These are phyloP conservation scores for Drosophila sordidula DNA, from an alignment of 2,888 invertebrate genomes.

Conservation along the genomic window DNA sequence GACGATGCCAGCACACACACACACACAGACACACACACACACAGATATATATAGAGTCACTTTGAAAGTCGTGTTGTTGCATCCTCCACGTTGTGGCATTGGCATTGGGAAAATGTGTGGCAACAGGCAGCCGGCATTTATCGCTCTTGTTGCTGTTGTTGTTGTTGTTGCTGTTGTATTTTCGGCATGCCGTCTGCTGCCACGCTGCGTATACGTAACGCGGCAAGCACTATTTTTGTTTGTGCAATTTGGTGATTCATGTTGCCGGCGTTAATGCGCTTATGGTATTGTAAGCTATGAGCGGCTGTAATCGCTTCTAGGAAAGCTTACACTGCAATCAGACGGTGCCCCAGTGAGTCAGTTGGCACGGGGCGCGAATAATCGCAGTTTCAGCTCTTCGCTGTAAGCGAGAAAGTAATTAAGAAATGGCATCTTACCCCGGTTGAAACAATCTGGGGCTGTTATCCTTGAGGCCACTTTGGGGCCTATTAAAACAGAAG, in stretches of 20 bases:
- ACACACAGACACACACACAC: constrained; percentile 13
- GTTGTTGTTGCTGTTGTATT: constrained; percentile 48
- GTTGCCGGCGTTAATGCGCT: constrained; percentile 49
- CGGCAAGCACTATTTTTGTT: constrained; percentile 41
- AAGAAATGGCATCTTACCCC: neutral
- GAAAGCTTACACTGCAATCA: constrained; percentile 29
- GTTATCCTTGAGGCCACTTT: neutral
- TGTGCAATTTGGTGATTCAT: constrained; percentile 48
- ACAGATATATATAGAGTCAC: constrained; percentile 22
- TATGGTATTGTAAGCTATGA: constrained; percentile 34
- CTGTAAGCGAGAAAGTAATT: neutral
- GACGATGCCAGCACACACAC: constrained; percentile 31
- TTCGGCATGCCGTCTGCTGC: constrained; percentile 60
- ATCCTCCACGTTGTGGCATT: constrained; percentile 69
- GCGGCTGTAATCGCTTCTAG: constrained; percentile 51
- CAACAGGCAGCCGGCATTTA: constrained; percentile 56
- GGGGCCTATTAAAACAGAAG: neutral
- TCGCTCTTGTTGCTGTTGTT: constrained; percentile 10
- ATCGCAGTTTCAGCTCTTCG: constrained; percentile 19
- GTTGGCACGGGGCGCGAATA: constrained; percentile 1
- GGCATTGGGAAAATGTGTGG: constrained; percentile 77
- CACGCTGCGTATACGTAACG: constrained; percentile 72
- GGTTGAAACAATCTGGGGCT: neutral
- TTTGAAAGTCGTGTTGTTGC: constrained; percentile 54
- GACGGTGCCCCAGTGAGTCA: constrained; percentile 12